Percentiles rank a stretch among this genome's conserved stretches.
Conservation (phyloP, 2,113 vertebrate species). For the Columba livia region DNA sequence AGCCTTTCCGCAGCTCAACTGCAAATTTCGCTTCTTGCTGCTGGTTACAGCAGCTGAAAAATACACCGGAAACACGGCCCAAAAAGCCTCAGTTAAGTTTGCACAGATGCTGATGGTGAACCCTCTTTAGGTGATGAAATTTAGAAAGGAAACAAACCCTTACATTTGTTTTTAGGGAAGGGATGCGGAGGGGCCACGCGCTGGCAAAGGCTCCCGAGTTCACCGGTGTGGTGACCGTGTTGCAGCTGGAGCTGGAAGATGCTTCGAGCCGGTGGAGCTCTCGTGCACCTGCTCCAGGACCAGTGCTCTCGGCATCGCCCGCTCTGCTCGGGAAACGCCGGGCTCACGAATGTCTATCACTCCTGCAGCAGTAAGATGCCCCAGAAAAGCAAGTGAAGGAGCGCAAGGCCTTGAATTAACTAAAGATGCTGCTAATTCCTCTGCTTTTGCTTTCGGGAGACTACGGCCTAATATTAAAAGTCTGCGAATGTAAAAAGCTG, state of each 20-base stretch:
- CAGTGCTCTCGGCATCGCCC: background rate
- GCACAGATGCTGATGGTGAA: background rate
- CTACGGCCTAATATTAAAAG: background rate
- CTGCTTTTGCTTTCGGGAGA: background rate
- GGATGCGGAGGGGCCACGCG: background rate
- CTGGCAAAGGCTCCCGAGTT: background rate
- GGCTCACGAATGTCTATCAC: background rate
- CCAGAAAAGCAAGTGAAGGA: background rate
- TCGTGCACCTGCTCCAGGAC: background rate
- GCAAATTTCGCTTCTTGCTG: background rate
- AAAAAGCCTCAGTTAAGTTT: background rate
- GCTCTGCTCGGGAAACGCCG: background rate
- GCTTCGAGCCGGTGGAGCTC: background rate
- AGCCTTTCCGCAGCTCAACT: background rate
- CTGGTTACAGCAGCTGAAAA: background rate
- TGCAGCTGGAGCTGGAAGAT: background rate
- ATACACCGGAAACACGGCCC: fast-evolving
- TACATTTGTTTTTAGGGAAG: background rate
- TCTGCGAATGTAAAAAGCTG: background rate
- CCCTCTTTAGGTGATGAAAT: fast-evolving
- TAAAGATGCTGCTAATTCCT: background rate
- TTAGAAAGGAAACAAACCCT: background rate
- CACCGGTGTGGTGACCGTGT: background rate
- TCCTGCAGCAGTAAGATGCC: background rate
- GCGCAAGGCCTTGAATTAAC: background rate